Evolutionary conservation across 2,797 vertebrate genomes (phyloP), one percentile per base, ranked within the genome.

Genomic region (Delichon dasypus): DNA sequence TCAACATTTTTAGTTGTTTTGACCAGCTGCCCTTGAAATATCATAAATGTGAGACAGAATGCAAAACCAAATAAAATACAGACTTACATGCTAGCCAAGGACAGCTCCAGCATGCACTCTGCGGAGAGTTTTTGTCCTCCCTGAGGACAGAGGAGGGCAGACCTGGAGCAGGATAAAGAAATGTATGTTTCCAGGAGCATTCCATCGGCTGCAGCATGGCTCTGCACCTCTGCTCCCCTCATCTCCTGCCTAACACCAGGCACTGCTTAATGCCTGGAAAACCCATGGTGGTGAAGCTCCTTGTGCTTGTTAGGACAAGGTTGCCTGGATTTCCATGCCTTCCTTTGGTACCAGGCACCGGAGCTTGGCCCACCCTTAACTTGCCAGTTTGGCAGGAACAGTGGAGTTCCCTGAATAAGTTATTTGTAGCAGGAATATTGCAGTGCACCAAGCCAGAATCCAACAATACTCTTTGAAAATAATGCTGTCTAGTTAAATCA

Each of bases 401-500:
- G 44, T 22, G 16, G 36, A 79, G 64, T 61, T 94, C 40, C 73
- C 42, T 68, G 73, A 55, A 89, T 89, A 88, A 50, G 67, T 95
- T 87, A 78, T 91, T 88, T 79, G 92, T 38, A 88, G 44, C 70
- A 95, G 67, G 66, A 91, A 61, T 80, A 80, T 88, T 95, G 91
- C 85, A 85, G 40, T 32, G n/a, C 16, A 65, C 54, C 50, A 72
- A 88, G 82, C 85, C 92, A 93, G 92, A 93, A 96, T 67, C 26
- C 57, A 93, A 80, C 78, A 80, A 91, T 57, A 47, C 9, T 94
- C 70, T 96, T 92, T 61, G 75, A 93, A 89, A 95, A 77, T 89
- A 93, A 89, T 54, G 51, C 62, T 93, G 80, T 84, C 92, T 90
- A 82, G 79, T 94, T 88, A 97, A 95, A 93, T 74, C 85, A 96